Percentiles rank a stretch among this genome's conserved stretches.
Conservation (phyloP, 2,888 invertebrate species). For the Tenthredo scrophulariae region DNA sequence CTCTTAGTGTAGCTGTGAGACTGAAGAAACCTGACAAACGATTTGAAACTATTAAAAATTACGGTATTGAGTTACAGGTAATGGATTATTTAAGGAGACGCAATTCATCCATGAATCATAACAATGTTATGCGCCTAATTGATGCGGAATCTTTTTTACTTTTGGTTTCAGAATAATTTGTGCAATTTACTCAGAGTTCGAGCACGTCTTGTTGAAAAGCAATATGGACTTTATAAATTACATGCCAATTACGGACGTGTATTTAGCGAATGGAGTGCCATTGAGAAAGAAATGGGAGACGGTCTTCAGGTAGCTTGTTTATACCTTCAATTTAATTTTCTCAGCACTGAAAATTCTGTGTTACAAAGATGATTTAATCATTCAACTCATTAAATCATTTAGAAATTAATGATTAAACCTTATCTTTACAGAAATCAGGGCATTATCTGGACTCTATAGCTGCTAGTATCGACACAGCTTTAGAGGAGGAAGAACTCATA, state of each 20-base stretch:
- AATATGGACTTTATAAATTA: slow-evolving; percentile 88
- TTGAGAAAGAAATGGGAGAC: slow-evolving; percentile 91
- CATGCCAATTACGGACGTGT: slow-evolving; percentile 91
- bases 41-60: slow-evolving; percentile 88
- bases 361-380: slow-evolving; percentile 64
- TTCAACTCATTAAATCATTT: slow-evolving; percentile 65
- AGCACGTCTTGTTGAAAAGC: slow-evolving; percentile 87
- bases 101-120: neutral
- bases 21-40: slow-evolving; percentile 86
- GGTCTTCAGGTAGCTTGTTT: slow-evolving; percentile 82
- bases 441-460: slow-evolving; percentile 86
- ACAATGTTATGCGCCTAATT: slow-evolving; percentile 6
- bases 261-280: slow-evolving; percentile 92
- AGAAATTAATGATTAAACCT: neutral
- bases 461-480: slow-evolving; percentile 85
- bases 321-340: neutral
- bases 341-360: neutral
- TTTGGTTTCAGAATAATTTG: slow-evolving; percentile 73
- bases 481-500: slow-evolving; percentile 91
- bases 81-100: neutral
- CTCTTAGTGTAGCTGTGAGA: slow-evolving; percentile 87
- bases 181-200: slow-evolving; percentile 76
- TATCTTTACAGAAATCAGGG: slow-evolving; percentile 79
- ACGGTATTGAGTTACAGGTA: slow-evolving; percentile 86
- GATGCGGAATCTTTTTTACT: neutral